Conservation (phyloP, 2,888 invertebrate species). For the Monopis laevigella region DNA sequence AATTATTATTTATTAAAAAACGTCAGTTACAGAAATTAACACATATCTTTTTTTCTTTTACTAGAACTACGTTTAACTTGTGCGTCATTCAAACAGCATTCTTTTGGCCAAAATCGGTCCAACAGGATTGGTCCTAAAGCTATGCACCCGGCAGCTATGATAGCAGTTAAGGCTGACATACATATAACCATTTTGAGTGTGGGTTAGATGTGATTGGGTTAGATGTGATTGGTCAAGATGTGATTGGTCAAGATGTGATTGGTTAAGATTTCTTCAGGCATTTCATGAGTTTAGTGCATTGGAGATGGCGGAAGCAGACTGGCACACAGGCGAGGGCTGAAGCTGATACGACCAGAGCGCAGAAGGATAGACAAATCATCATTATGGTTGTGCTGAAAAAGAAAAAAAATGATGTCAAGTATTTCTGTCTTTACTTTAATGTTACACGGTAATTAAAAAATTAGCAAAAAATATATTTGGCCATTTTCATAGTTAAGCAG, state of each 20-base stretch:
- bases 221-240: too few relatives aligned
- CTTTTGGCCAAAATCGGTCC: not conserved
- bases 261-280: constrained; percentile 34
- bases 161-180: not conserved
- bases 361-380: constrained; percentile 56
- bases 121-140: constrained; percentile 1
- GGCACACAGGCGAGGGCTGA: constrained; percentile 48
- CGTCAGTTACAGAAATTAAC: too few relatives aligned
- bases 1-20: too few relatives aligned
- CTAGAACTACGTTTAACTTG: too few relatives aligned
- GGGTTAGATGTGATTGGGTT: not conserved
- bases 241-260: too few relatives aligned
- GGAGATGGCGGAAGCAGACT: constrained; percentile 20
- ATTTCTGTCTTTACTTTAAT: not conserved
- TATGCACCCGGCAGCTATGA: not conserved
- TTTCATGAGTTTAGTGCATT: constrained; percentile 20
- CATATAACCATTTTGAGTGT: not conserved
- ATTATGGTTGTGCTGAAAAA: constrained; percentile 22
- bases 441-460: too few relatives aligned
- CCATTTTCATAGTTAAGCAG: too few relatives aligned
- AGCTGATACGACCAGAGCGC: constrained; percentile 47
- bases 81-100: too few relatives aligned
- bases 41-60: too few relatives aligned
- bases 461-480: too few relatives aligned
- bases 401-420: not conserved